These are phyloP conservation scores for Hemicordylus capensis DNA, from an alignment of 2,113 vertebrate species.

Conservation along the genomic window DNA sequence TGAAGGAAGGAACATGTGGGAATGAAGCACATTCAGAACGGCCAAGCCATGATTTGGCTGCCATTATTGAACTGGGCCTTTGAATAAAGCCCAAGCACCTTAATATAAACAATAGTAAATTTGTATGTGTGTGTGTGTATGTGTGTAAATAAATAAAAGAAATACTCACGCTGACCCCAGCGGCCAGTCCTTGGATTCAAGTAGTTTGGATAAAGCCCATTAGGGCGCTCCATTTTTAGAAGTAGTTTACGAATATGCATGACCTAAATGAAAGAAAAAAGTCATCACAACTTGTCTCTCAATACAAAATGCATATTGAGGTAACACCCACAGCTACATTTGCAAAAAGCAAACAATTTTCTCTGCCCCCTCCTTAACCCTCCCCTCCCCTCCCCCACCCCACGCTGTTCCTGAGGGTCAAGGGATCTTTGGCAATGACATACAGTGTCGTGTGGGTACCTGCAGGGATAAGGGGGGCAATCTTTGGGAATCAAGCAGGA, in stretches of 20 bases:
- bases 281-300: conserved; percentile 31
- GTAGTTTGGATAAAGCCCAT: conserved; percentile 98
- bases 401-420: no score
- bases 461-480: no score
- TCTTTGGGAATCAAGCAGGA: no score
- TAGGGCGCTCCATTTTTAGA: conserved; percentile 98
- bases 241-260: conserved; percentile 98
- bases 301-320: neutral
- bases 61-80: neutral
- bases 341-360: no score
- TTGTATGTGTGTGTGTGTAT: no score
- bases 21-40: neutral
- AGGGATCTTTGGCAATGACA: no score
- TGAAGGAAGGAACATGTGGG: neutral
- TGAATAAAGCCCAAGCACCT: neutral
- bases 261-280: conserved; percentile 82
- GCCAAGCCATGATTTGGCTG: neutral
- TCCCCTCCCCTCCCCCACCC: no score
- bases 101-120: neutral
- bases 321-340: no score
- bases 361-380: no score
- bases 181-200: conserved; percentile 97
- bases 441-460: no score
- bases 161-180: conserved; percentile 97
- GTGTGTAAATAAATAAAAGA: conserved; percentile 48